Conservation (phyloP, 1,140 invertebrate genomes). For the Lethrus apterus region DNA sequence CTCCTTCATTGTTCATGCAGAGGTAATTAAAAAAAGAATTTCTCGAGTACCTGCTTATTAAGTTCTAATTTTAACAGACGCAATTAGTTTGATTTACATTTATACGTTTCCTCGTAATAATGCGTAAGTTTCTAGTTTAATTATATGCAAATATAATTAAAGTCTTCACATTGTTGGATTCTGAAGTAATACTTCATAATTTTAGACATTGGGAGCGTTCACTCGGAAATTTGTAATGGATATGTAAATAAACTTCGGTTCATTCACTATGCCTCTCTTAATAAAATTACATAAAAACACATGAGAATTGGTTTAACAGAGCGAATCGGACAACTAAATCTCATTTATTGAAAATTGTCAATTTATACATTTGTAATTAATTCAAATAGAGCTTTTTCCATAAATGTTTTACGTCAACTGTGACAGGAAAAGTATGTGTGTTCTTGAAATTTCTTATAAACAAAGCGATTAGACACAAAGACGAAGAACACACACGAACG, state of each 20-base stretch:
- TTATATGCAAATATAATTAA: conserved; percentile 25
- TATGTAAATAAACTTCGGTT: conserved; percentile 5
- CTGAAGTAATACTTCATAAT: conserved; percentile 11
- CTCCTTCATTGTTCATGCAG: conserved; percentile 10
- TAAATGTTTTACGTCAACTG: too few relatives aligned
- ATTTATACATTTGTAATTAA: too few relatives aligned
- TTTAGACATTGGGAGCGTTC: conserved; percentile 8
- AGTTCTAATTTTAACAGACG: conserved; percentile 20
- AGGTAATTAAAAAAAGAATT: conserved; percentile 12
- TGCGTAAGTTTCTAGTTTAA: conserved; percentile 18
- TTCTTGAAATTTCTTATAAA: too few relatives aligned
- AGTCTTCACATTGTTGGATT: conserved; percentile 17
- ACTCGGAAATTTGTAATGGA: conserved; percentile 10
- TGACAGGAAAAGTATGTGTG: too few relatives aligned
- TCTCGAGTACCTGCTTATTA: conserved; percentile 18
- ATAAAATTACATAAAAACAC: too few relatives aligned
- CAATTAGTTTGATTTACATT: conserved; percentile 25
- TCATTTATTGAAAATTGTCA: too few relatives aligned
- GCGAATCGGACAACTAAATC: too few relatives aligned
- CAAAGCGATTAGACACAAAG: too few relatives aligned
- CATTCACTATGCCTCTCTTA: too few relatives aligned
- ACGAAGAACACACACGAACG: too few relatives aligned
- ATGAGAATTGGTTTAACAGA: too few relatives aligned
- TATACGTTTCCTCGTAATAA: conserved; percentile 16
- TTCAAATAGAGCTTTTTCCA: too few relatives aligned